Conservation (phyloP, 2,113 vertebrate species). For the Epinephelus fuscoguttatus region DNA sequence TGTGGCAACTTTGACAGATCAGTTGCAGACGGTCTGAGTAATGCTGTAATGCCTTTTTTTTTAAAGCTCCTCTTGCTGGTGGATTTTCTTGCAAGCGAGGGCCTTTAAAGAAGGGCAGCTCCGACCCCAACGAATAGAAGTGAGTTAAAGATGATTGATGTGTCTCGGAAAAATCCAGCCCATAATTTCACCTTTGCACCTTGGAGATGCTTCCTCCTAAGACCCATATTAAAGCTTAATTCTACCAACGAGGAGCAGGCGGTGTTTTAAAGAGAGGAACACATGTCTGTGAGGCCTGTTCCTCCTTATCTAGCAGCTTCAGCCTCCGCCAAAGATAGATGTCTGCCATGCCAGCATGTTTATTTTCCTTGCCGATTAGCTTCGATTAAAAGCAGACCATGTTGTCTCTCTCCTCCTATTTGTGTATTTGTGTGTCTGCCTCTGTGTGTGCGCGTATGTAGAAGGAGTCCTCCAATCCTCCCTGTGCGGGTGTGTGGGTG, state of each 20-base stretch:
- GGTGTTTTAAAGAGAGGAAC: conserved; percentile 73
- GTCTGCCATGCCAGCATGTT: conserved; percentile 78
- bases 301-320: conserved; percentile 77
- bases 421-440: conserved; percentile 66
- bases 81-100: conserved; percentile 39
- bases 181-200: conserved; percentile 83
- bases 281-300: conserved; percentile 78
- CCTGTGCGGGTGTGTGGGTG: conserved; percentile 76
- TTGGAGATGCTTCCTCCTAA: conserved; percentile 63
- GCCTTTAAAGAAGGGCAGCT: conserved; percentile 41
- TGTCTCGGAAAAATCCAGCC: conserved; percentile 74
- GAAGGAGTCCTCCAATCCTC: conserved; percentile 58
- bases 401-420: conserved; percentile 74
- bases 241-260: conserved; percentile 75
- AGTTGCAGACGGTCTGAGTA: conserved; percentile 57
- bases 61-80: conserved; percentile 44
- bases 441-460: conserved; percentile 55
- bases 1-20: conserved; percentile 71
- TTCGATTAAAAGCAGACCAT: conserved; percentile 82
- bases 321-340: conserved; percentile 77
- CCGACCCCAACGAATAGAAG: conserved; percentile 54
- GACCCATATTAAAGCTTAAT: conserved; percentile 78
- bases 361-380: conserved; percentile 84
- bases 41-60: conserved; percentile 42
- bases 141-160: conserved; percentile 75